Base-by-base conservation (phyloP, 30 jellyfish, hydroid and myxozoan species). In the Chrysaora quinquecirrha region DNA sequence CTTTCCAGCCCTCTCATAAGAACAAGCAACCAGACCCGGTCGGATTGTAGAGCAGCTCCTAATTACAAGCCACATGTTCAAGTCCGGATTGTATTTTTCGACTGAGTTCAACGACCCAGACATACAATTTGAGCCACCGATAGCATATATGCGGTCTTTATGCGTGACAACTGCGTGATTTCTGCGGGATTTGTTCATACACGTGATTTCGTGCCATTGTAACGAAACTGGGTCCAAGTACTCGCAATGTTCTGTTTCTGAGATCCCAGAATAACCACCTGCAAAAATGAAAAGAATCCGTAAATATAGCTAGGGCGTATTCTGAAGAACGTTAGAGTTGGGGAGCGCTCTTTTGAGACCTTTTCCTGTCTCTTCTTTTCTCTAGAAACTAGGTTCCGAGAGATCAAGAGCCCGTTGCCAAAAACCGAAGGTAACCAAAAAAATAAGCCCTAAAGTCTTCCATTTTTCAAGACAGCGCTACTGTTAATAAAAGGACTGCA, bases 141-240 rank as follows among this genome's bases (percentile, higher is more conserved):
- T 66, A 19, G 97, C 97, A 58, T 89, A 89, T n/a, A 89, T 74
- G 60, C 97, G 73, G 34, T 65, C 87, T 23, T 75, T 71, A 49
- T 77, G 74, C 52, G 95, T 28, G 30, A 76, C 92, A 31, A 89
- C 95, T 27, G 91, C 84, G 87, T 89, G 97, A 70, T 82, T 78
- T 88, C 89, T 89, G 73, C 97, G 95, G 66, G 97, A 89, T 64
- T 82, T 89, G 50, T 82, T 89, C 97, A 89, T 65, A 32, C 97
- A 89, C 24, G 95, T 89, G 54, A 83, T 75, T 38, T 83, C 92
- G 21, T 33, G 73, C 97, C 97, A 89, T 68, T 70, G 49, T 3
- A 89, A 34, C 0, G 85, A 30, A 24, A 65, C 75, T 9, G 97
- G 97, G 35, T 89, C 97, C 48, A 68, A 73, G 64, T 34, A 79